Base-by-base conservation (phyloP, 2,113 vertebrate species). In the Carassius carassius region DNA sequence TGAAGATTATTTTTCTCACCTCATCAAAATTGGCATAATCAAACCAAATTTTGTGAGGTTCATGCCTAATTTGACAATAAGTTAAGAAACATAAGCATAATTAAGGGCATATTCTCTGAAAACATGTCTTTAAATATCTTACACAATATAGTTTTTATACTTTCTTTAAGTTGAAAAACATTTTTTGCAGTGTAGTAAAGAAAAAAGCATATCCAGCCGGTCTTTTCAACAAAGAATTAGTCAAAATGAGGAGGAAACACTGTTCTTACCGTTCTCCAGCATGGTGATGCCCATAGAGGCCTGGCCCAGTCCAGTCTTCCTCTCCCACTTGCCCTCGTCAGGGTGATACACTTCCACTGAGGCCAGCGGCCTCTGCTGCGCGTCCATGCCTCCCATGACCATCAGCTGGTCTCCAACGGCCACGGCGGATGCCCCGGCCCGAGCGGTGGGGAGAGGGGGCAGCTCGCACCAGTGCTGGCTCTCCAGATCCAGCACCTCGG, bases 271-370 rank as follows among this genome's bases (percentile, higher is more conserved):
- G 97, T 94, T 97, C 92, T 97, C 96, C 86, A 97, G 87, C 0
- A 95, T 93, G 0, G 96, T 96, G 91, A 98, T 94, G 35, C 98
- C 98, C 98, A 99, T 99, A 81, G 97, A 97, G 0, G 97, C 94
- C 92, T 98, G 97, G 11, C 95, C 94, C 89, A 99, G 93, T 5
- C 95, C 91, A 0, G 96, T 95, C 83, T 93, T 96, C 35, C 93
- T 96, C 92, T 98, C 97, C 98, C 98, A 99, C 87, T 96, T 97
- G 87, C 97, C 97, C 90, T 99, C 96, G 1, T 99, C 98, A 0
- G 94, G 92, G 14, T 97, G 94, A 94, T 95, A 99, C 86, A 95
- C 94, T 86, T 99, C 98, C 82, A 99, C 96, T 0, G 97, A 96
- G 25, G 96, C 95, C 14, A 99, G 93, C 0, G 98, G 97, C 10